These are phyloP conservation scores for Setophaga coronata DNA, from an alignment of 2,113 vertebrate species.

Conservation along the genomic window DNA sequence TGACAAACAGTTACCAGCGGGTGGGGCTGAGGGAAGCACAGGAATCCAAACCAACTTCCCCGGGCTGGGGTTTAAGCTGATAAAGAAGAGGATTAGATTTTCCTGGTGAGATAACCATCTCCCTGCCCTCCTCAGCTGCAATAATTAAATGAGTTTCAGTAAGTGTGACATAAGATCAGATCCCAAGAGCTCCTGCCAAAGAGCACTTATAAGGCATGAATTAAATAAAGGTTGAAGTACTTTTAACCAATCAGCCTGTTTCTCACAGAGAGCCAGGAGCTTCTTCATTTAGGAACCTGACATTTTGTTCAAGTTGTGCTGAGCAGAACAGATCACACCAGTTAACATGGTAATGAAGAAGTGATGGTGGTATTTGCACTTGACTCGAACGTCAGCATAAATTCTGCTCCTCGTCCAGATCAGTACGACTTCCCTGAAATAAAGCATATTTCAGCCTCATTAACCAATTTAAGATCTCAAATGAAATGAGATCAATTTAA, in stretches of 20 bases:
- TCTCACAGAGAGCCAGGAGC: slow-evolving; percentile 12
- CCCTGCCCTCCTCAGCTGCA: slow-evolving; percentile 31
- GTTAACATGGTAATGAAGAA: slow-evolving; percentile 60
- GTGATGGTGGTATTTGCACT: slow-evolving; percentile 61
- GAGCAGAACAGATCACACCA: slow-evolving; percentile 64
- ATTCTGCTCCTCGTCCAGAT: slow-evolving; percentile 26
- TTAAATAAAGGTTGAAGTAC: slow-evolving; percentile 66
- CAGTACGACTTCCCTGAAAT: background rate
- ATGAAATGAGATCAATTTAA: slow-evolving; percentile 40
- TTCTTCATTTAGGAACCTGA: slow-evolving; percentile 63
- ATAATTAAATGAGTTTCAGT: slow-evolving; percentile 61
- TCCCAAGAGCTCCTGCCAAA: slow-evolving; percentile 58
- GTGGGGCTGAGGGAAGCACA: background rate
- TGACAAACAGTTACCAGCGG: background rate
- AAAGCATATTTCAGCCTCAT: slow-evolving; percentile 55
- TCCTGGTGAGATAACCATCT: slow-evolving; percentile 20
- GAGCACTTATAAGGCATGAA: slow-evolving; percentile 58
- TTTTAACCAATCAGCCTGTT: slow-evolving; percentile 38
- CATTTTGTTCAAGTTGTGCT: slow-evolving; percentile 54
- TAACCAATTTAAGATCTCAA: slow-evolving; percentile 20
- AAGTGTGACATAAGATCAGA: slow-evolving; percentile 60
- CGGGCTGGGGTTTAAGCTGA: background rate
- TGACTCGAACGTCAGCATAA: slow-evolving; percentile 36
- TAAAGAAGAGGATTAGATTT: slow-evolving; percentile 44
- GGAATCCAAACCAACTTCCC: background rate